These are phyloP conservation scores for Bradysia coprophila DNA, from an alignment of 1,140 invertebrate genomes.

Conservation along the genomic window DNA sequence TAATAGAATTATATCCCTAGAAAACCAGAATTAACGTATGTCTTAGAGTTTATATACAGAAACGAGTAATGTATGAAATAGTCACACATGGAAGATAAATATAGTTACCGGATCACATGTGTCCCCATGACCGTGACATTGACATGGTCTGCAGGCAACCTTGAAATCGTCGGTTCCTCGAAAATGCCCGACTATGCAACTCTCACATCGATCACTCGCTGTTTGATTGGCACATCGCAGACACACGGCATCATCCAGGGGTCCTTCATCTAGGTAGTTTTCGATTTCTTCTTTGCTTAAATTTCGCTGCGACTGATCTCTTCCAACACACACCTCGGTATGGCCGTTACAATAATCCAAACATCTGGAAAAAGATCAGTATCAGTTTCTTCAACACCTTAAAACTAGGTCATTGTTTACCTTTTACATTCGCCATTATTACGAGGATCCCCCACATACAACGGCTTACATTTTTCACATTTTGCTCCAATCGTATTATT, in stretches of 20 bases:
- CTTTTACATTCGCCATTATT: constrained; percentile 70
- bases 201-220: constrained; percentile 62
- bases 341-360: constrained; percentile 79
- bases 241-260: constrained; percentile 53
- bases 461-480: constrained; percentile 72
- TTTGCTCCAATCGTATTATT: constrained; percentile 82
- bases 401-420: too few relatives aligned
- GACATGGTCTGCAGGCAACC: constrained; percentile 60
- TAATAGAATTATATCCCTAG: too few relatives aligned
- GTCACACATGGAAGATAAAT: too few relatives aligned
- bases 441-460: constrained; percentile 80
- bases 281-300: constrained; percentile 31
- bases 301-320: constrained; percentile 32
- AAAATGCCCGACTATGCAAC: constrained; percentile 72
- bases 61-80: too few relatives aligned
- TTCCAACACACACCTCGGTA: constrained; percentile 56
- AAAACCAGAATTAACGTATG: too few relatives aligned
- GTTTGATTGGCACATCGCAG: constrained; percentile 75
- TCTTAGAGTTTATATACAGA: too few relatives aligned
- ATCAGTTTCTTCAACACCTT: too few relatives aligned
- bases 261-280: constrained; percentile 40
- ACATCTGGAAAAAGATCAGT: too few relatives aligned
- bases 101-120: constrained; percentile 76
- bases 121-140: constrained; percentile 88
- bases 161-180: constrained; percentile 57